These are phyloP conservation scores for Gonocerus acuteangulatus DNA, from an alignment of 2,888 invertebrate genomes.

Conservation along the genomic window DNA sequence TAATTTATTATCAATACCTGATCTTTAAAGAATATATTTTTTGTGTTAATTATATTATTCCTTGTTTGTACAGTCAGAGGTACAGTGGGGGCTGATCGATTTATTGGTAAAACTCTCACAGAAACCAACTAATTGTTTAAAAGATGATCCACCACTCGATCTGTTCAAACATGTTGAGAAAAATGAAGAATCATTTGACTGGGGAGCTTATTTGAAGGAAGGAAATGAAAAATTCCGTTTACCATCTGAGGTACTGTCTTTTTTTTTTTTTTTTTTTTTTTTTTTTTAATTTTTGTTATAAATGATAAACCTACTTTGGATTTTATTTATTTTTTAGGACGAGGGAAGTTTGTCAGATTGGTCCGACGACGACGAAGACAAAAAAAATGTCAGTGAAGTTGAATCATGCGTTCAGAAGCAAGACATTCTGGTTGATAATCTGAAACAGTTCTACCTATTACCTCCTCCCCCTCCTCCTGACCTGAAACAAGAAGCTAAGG, in stretches of 20 bases:
- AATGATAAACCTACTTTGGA: not conserved
- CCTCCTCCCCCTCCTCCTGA: not conserved
- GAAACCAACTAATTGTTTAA: constrained; percentile 27
- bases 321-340: not conserved
- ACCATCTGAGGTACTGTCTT: constrained; percentile 23
- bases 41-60: no score
- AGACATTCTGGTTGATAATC: no score
- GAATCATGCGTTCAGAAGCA: no score
- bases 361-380: not conserved
- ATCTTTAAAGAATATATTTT: no score
- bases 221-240: constrained; percentile 33
- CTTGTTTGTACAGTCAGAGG: constrained; percentile 15
- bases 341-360: not conserved
- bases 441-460: no score
- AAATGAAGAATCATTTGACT: constrained; percentile 24
- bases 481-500: not conserved
- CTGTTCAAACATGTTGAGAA: not conserved
- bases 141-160: constrained; percentile 29
- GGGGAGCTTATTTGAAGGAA: constrained; percentile 32
- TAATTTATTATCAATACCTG: no score
- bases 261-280: not conserved
- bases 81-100: constrained; percentile 31
- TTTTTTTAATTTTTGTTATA: not conserved
- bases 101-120: constrained; percentile 31
- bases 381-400: no score